Conservation (phyloP, 2,113 vertebrate genomes). For the Tachysurus vachellii region DNA sequence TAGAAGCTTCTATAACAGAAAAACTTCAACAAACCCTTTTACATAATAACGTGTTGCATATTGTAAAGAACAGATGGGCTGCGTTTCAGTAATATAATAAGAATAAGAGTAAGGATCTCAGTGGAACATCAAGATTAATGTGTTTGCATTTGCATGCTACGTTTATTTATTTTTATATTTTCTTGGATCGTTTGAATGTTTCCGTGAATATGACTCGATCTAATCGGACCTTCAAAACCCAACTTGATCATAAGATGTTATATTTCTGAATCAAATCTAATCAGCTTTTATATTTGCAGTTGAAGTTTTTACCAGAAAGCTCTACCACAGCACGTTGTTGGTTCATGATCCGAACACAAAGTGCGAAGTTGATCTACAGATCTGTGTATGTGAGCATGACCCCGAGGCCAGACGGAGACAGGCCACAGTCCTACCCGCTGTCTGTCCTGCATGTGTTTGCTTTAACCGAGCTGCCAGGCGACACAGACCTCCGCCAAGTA, state of each 20-base stretch:
- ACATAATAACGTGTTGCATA: background rate
- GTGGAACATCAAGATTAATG: background rate
- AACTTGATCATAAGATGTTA: background rate
- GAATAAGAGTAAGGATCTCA: background rate
- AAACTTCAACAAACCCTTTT: background rate
- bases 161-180: too few relatives aligned
- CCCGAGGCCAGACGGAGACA: background rate
- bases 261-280: background rate
- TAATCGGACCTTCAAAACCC: background rate
- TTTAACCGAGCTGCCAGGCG: background rate
- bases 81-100: background rate
- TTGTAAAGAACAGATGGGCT: background rate
- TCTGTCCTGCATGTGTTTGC: background rate
- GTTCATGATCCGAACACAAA: background rate
- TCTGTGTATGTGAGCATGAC: background rate
- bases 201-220: background rate
- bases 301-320: background rate
- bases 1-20: background rate
- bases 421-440: background rate
- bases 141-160: background rate
- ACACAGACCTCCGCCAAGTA: slow-evolving; percentile 28
- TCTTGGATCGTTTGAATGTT: background rate
- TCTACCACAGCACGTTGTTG: too few relatives aligned
- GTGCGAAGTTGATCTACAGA: background rate
- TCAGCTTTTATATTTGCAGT: background rate